Base-by-base conservation (phyloP, 2,113 vertebrate genomes). In the Apteryx owenii region DNA sequence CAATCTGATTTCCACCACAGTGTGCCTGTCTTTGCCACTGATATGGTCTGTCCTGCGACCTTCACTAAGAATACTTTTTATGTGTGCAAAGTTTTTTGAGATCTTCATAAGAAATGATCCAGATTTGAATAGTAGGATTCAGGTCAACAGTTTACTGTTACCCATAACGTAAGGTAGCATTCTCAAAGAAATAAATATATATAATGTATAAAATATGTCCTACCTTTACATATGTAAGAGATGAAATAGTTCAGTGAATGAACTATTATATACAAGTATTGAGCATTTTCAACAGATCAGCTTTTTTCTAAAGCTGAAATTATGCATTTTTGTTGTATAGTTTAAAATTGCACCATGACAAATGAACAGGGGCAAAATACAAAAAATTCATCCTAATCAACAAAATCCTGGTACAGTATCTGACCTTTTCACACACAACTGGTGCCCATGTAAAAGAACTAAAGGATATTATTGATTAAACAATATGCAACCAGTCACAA, bases 1-100 rank as follows among this genome's bases (percentile, higher is more conserved):
- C 69, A 28, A 16, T 25, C 46, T 12, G 4, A 46, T 73, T 75
- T 81, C 64, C 51, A 87, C n/a, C 31, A 40, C 9, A 18, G 14
- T 1, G 8, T 11, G 78, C 53, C 77, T 65, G 42, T 11, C 26
- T 76, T n/a, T 88, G 87, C 14, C 69, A 19, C n/a, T 22, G 48
- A 23, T 3, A 8, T 0, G 1, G 16, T 54, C 70, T 81, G 44
- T 12, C 73, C 20, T 2, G 1, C 12, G 65, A 84, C 70, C 65
- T 66, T 54, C 31, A 54, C 23, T 75, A 25, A 44, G 28, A 51
- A 46, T 26, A 44, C 3, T 64, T 48, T n/a, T 62, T 5, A 21
- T 2, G 4, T 13, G 4, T 21, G 48, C 33, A 33, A 6, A 23
- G 25, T 23, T 71, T 50, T 72, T 50, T 10, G 46, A 69, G 42